Base-by-base conservation (phyloP, 1,140 invertebrate species). In the Lethrus apterus region DNA sequence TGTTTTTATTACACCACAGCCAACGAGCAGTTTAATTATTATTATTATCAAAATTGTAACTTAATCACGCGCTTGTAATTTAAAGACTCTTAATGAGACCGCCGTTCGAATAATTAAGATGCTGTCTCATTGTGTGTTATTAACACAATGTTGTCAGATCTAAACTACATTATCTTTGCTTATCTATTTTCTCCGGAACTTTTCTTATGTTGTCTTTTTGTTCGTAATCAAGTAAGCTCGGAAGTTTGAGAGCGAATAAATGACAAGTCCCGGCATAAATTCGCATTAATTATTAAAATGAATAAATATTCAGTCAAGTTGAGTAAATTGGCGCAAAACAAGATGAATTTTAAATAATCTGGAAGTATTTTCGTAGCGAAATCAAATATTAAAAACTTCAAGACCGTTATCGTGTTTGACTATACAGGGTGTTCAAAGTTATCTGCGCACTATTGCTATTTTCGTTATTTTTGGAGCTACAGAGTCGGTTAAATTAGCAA, bases 31-130 rank as follows among this genome's bases (percentile, higher is more conserved):
- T n/a, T n/a, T n/a, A n/a, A n/a, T n/a, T n/a, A 38, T 38, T 38
- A 38, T 38, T 18, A 38, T 38, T 38, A 38, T 18, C 35, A 38
- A 38, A 18, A 21, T 18, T 38, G 35, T 38, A 38, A 38, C 35
- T 21, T 38, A 38, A 38, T 38, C 35, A 38, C 24, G 35, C 24
- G 24, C 35, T 38, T 38, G 35, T 38, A 38, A 38, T 38, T 21
- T 17, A 21, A 38, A 38, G 19, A 13, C 24, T 38, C 35, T 38
- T 38, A 38, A 38, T 38, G 35, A 38, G 35, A 38, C 24, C 35
- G 35, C 24, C 24, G 35, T 38, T 18, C 35, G 35, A 38, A 38
- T 38, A 38, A 38, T 38, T 38, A 38, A 38, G 35, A 38, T 23
- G 19, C 35, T 21, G 35, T 18, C 18, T 21, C 24, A 11, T 38